A percentile compares a stretch with the other conserved stretches of the same genome.
phyloP scores from a whole-genome alignment of 2,888 invertebrate species.

The Cryptocephalus moraei region DNA sequence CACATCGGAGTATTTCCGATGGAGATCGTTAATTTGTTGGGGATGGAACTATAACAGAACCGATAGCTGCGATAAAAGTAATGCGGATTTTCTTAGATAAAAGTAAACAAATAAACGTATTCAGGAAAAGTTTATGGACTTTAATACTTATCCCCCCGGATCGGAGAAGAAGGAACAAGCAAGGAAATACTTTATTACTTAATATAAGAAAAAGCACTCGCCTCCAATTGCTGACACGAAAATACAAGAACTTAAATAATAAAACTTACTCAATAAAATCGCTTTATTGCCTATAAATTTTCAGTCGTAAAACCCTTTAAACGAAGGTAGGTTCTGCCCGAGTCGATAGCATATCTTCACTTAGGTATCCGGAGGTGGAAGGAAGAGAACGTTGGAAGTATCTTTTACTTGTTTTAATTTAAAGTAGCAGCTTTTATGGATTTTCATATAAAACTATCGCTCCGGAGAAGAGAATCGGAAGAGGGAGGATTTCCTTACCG shows the following conservation, averaged over 20 bases:
- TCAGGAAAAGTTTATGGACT: conserved; percentile 24
- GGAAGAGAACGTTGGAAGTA: conserved; percentile 31
- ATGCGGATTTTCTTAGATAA: too few relatives aligned
- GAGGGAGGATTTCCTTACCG: conserved; percentile 1
- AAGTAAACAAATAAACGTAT: conserved; percentile 11
- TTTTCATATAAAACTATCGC: conserved; percentile 17
- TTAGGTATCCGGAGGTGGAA: conserved; percentile 19
- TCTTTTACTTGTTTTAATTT: conserved; percentile 26
- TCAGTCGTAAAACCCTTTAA: conserved; percentile 30
- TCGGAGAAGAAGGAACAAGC: conserved; percentile 9
- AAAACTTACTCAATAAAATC: conserved; percentile 39
- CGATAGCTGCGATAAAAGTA: too few relatives aligned
- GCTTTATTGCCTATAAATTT: conserved; percentile 38
- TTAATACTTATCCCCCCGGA: too few relatives aligned
- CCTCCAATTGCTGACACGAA: conserved; percentile 37
- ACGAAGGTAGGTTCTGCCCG: too few relatives aligned
- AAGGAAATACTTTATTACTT: conserved; percentile 36
- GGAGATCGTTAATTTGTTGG: too few relatives aligned
- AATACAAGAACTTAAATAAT: conserved; percentile 40
- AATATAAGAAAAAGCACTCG: conserved; percentile 29
- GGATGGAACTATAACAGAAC: too few relatives aligned
- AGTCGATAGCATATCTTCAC: neutral
- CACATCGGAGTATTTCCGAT: too few relatives aligned
- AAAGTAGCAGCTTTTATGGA: conserved; percentile 21
- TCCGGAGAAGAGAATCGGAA: neutral